Base-by-base conservation (phyloP, 2,888 invertebrate genomes). In the Galeruca laticollis region DNA sequence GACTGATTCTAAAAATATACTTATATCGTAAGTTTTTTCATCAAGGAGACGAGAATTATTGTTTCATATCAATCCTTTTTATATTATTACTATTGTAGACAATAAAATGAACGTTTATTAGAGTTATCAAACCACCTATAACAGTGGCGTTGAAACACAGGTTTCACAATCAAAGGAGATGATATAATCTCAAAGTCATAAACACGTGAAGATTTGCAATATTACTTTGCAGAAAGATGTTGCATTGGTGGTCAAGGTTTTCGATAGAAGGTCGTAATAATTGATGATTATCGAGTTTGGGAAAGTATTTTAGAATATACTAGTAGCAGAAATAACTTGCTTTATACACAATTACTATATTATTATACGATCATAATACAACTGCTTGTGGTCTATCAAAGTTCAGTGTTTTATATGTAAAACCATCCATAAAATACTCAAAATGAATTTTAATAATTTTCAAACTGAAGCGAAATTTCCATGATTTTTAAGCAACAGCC, bases 191-290 rank as follows among this genome's bases (percentile, higher is more conserved):
- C n/a, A 13, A 54, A 26, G 31, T 56, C 13, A 56, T 57, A 37
- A 57, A 35, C 15, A 57, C 15, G 18, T 57, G 18, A 57, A 57
- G 13, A 15, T 56, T 56, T 57, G 33, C 56, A 57, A 35, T 15
- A 57, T 35, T 57, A 35, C 56, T 35, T 57, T 33, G 11, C 18
- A 57, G n/a, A 35, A 57, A 57, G 37, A 54, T 54, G 54, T 33
- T 31, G 33, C 56, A 33, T 57, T 37, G 37, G 37, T 57, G 57
- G 57, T 57, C 37, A 57, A 57, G 57, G 57, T 37, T 57, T 35
- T 18, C 26, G 11, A 35, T 15, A 15, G 37, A 57, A 57, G 57
- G 57, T 37, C 37, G 13, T 9, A 35, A 37, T 20, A n/a, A 57
- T 37, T 20, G 35, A n/a, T n/a, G n/a, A 57, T 37, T 10, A 37